Percentiles rank a stretch among this genome's conserved stretches.
Evolutionary conservation across 1,140 invertebrate genomes (phyloP).

Genomic region (Rhizoglyphus robini): DNA sequence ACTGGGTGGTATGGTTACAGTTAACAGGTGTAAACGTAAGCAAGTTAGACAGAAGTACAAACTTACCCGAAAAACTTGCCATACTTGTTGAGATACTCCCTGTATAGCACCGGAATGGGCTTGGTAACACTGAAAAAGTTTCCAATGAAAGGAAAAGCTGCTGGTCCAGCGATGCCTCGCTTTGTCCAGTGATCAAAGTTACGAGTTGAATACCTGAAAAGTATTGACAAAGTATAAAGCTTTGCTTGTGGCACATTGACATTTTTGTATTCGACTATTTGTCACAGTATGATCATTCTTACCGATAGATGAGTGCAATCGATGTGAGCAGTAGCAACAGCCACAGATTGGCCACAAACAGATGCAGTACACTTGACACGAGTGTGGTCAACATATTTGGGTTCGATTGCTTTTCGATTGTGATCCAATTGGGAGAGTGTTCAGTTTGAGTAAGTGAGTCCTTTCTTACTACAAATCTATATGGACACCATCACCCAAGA

Average conservation of each 20-base stretch:
- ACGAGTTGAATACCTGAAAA: background rate
- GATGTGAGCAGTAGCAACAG: background rate
- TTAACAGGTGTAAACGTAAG: background rate
- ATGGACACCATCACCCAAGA: no score
- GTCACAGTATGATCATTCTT: no score
- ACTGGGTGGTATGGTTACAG: background rate
- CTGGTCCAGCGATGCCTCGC: conserved; percentile 17
- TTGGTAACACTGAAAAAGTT: conserved; percentile 11
- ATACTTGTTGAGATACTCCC: conserved; percentile 9
- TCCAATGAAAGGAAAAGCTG: conserved; percentile 13
- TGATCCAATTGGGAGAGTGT: no score
- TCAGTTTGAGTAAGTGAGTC: no score
- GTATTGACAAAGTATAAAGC: background rate
- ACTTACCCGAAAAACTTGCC: conserved; percentile 16
- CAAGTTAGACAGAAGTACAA: background rate
- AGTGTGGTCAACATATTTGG: no score
- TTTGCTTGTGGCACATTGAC: no score
- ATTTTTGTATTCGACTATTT: no score
- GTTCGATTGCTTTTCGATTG: no score
- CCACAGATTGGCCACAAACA: background rate
- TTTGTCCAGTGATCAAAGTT: background rate
- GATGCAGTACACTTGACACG: background rate
- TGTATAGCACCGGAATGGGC: background rate
- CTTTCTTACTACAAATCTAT: no score
- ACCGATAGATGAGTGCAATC: background rate